These are phyloP conservation scores for Acestrorhynchus altus DNA, from an alignment of 2,797 vertebrate species.

Conservation along the genomic window DNA sequence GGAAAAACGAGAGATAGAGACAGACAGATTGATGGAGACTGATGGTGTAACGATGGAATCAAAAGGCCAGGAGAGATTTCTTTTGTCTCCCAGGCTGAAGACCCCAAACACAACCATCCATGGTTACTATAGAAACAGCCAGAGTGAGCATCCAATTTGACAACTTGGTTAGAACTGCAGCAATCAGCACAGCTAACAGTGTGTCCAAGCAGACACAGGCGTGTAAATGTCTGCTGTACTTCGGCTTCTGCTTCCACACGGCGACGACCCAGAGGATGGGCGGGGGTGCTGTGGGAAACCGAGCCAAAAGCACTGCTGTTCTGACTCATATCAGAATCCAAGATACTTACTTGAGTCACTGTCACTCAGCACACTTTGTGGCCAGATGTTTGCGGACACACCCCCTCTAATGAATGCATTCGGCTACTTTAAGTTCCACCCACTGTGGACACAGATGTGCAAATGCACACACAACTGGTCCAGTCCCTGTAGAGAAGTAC, in stretches of 20 bases:
- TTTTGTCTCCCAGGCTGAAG: background rate
- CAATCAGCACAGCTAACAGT: slow-evolving; percentile 16
- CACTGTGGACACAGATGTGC: too few relatives aligned
- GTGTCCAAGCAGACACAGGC: slow-evolving; percentile 1
- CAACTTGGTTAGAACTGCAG: slow-evolving; percentile 41
- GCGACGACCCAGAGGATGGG: background rate
- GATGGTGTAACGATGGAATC: background rate
- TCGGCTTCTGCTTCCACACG: background rate
- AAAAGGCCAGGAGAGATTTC: slow-evolving; percentile 32
- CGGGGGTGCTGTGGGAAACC: background rate
- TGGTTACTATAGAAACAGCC: slow-evolving; percentile 60
- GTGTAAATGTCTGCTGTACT: background rate
- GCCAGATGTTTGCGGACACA: too few relatives aligned
- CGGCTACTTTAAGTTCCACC: too few relatives aligned
- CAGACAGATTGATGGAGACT: too few relatives aligned
- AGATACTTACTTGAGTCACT: background rate
- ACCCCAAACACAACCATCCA: slow-evolving; percentile 15
- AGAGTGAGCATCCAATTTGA: slow-evolving; percentile 16
- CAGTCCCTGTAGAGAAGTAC: too few relatives aligned
- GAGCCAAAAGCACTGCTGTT: background rate
- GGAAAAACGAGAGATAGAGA: background rate
- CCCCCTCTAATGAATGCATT: too few relatives aligned
- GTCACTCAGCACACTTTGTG: too few relatives aligned
- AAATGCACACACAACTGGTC: too few relatives aligned
- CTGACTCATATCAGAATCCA: background rate